Conservation (phyloP, 2,888 invertebrate genomes). For the Palloptera scutellata region DNA sequence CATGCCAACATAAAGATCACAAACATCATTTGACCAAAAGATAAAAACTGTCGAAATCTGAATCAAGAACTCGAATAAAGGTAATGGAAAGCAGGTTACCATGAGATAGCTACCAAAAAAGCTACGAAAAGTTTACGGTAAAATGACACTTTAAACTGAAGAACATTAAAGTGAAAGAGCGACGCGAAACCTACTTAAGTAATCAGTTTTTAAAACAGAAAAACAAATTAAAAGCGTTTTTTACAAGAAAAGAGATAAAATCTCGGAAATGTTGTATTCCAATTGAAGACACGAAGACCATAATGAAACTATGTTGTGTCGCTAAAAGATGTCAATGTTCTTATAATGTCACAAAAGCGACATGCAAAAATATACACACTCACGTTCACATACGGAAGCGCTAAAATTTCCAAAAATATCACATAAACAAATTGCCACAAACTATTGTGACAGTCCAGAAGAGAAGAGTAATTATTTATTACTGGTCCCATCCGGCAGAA, state of each 20-base stretch:
- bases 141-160: conserved; percentile 9
- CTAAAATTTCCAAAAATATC: neutral
- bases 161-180: conserved; percentile 7
- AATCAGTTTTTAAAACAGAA: conserved; percentile 8
- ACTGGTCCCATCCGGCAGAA: conserved; percentile 49
- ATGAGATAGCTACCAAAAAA: neutral
- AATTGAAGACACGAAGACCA: neutral
- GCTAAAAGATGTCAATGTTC: conserved; percentile 33
- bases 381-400: neutral
- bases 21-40: conserved; percentile 1
- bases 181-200: conserved; percentile 10
- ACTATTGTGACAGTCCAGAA: conserved; percentile 12
- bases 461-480: conserved; percentile 53
- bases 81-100: conserved; percentile 12
- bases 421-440: conserved; percentile 15
- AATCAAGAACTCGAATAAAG: neutral
- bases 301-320: conserved; percentile 19
- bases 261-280: conserved; percentile 23
- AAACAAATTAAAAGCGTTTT: neutral
- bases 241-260: conserved; percentile 30
- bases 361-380: too few relatives aligned
- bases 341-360: conserved; percentile 19
- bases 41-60: conserved; percentile 7
- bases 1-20: conserved; percentile 1
- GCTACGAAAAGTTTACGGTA: conserved; percentile 7